Base-by-base conservation (phyloP, 1,140 invertebrate species). In the Trichoplusia ni region DNA sequence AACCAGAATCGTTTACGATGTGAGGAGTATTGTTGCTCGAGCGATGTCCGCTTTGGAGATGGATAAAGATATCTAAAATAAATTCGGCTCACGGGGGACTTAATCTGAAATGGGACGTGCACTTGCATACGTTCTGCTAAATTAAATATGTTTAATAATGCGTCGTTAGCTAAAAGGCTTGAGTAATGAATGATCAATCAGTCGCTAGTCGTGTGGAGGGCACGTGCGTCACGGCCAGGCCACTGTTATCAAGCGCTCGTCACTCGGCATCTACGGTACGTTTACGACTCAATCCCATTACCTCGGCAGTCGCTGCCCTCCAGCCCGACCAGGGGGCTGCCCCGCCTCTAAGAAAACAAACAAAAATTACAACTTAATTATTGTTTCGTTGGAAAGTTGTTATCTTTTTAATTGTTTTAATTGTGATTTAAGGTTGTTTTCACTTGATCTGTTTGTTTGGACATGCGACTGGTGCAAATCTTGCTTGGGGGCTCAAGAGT, bases 301-400 rank as follows among this genome's bases (percentile, higher is more conserved):
- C n/a, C 21, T 5, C 8, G 19, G 5, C 8, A 5, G 2, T 4
- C 8, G 42, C 8, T 4, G 8, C 42, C 19, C 8, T 5, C 6
- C 9, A 7, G 4, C 33, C 7, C 38, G n/a, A n/a, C 13, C 5
- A 16, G 38, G 38, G 35, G 13, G 23, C n/a, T 13, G 23, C 27
- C 47, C 4, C 27, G 35, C 19, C 65, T 31, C 25, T 35, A 54
- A 59, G 44, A 38, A 31, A 47, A 62, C 67, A 65, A 70, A 70
- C 58, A 70, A 70, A 61, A 70, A 70, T 65, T 65, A 65, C 67
- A 70, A 65, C 62, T 69, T 61, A 69, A 69, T 69, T 69, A 67
- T 62, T 62, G 47, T 60, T 42, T 25, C 38, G 46, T 51, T 49
- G 37, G 23, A 33, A 46, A 69, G 49, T 64, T 53, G 37, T 69